A percentile compares a stretch with the other conserved stretches of the same genome.
Evolutionary conservation across 2,797 vertebrate species (phyloP).

Genomic region (Hephaestus fuliginosus): DNA sequence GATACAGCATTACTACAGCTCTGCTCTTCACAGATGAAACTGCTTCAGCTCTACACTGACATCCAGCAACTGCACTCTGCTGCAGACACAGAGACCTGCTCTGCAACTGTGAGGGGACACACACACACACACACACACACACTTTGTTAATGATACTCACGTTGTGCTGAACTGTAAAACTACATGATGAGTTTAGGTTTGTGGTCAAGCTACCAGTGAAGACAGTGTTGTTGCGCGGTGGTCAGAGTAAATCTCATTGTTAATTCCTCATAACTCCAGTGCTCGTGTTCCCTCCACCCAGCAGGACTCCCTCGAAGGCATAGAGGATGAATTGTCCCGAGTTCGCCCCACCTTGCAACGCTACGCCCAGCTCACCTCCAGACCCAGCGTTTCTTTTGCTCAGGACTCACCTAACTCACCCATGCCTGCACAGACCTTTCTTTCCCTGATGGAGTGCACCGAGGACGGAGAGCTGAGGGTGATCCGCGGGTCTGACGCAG

Average conservation of each 20-base stretch:
- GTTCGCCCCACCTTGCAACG: conserved; percentile 86
- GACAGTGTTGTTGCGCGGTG: not conserved
- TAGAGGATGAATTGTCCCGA: conserved; percentile 88
- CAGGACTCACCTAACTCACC: conserved; percentile 82
- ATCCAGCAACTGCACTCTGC: conserved; percentile 87
- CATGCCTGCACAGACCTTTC: conserved; percentile 89
- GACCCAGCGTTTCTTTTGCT: conserved; percentile 86
- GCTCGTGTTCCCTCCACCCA: not conserved
- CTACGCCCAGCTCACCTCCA: conserved; percentile 87
- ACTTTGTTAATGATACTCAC: not conserved
- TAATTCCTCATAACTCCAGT: not conserved
- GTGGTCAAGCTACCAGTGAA: not conserved
- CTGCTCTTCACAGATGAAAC: conserved; percentile 90
- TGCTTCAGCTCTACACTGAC: conserved; percentile 92
- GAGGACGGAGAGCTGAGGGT: conserved; percentile 86
- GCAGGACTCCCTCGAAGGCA: conserved; percentile 66
- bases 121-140: not conserved
- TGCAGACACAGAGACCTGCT: conserved; percentile 68
- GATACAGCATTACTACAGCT: conserved; percentile 91
- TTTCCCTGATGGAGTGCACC: conserved; percentile 90
- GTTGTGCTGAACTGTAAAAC: not conserved
- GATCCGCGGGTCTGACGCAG: conserved; percentile 70
- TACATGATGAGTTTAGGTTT: not conserved
- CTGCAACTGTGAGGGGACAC: conserved; percentile 83
- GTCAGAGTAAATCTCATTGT: not conserved